Evolutionary conservation across 2,113 vertebrate genomes (phyloP), one percentile per base, ranked within the genome.

Genomic region (Polyodon spathula): DNA sequence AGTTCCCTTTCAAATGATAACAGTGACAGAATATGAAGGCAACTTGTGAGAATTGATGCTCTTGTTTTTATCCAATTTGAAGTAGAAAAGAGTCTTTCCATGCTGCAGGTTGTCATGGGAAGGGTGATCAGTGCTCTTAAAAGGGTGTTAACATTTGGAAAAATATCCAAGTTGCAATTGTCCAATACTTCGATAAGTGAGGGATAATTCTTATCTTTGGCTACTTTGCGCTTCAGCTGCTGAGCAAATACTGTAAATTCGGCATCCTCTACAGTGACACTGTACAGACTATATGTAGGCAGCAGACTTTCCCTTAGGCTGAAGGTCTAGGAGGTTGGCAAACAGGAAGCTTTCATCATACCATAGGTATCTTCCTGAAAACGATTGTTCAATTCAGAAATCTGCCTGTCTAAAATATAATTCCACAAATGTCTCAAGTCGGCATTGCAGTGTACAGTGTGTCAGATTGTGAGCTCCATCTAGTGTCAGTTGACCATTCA

Each of bases 1-100:
- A 69, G 3, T 54, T 60, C 53, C 38, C 62, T 50, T 40, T 69
- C 53, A 51, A 69, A 69, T 1, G 40, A 27, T 6, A 69, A 52
- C 7, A 69, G 64, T 14, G 48, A 66, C 39, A 66, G 43, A 17
- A 37, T 50, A 15, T 57, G 65, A 5, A 68, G 51, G 38, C 37
- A 42, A 9, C 43, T 12, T 6, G 53, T 69, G 10, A 57, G 11
- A 40, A 58, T 43, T 7, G 61, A 40, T 7, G 42, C 50, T 39
- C 39, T 41, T 39, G 38, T 66, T 1, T 60, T 66, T 4, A 66
- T 48, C 38, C 17, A 27, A 51, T 63, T 57, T 2, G 11, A 39
- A 4, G 44, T 38, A 27, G 27, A 27, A 3, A 27, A 27, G 27
- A 27, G 27, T 3, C 27, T 27, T 27, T 27, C 27, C 27, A 27